phyloP scores from a whole-genome alignment of 2,113 vertebrate genomes.

The Aptenodytes forsteri region DNA sequence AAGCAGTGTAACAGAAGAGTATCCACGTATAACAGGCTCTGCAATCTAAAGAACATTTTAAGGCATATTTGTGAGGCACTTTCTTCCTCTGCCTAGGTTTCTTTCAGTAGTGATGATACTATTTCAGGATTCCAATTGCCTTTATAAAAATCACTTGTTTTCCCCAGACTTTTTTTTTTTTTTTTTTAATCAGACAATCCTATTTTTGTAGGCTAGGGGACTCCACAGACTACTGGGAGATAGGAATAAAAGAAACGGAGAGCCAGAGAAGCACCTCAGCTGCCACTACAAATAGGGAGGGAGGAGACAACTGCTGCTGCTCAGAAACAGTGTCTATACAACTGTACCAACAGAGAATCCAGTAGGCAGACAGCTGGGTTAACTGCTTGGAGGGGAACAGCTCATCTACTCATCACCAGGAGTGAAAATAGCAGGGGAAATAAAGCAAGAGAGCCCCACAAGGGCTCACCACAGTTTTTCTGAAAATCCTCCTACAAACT shows the following conservation, averaged over 20 bases:
- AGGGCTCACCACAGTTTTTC: neutral
- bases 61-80: neutral
- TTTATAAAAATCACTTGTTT: neutral
- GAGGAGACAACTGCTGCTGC: neutral
- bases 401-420: neutral
- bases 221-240: neutral
- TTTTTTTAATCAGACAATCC: neutral
- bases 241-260: neutral
- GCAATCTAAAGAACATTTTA: neutral
- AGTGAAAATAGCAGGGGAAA: neutral
- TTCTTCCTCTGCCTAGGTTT: neutral
- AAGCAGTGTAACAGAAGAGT: neutral
- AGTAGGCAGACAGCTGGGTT: neutral
- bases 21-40: neutral
- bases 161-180: neutral
- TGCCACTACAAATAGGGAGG: neutral
- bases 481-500: neutral
- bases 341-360: neutral
- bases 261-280: neutral
- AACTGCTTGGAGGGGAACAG: neutral
- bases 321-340: neutral
- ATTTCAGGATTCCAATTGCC: neutral
- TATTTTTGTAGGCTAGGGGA: neutral
- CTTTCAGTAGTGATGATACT: neutral
- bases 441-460: neutral